A percentile compares a stretch with the other conserved stretches of the same genome.
phyloP scores from a whole-genome alignment of 2,888 invertebrate species.

The Tryphoninae sp. region DNA sequence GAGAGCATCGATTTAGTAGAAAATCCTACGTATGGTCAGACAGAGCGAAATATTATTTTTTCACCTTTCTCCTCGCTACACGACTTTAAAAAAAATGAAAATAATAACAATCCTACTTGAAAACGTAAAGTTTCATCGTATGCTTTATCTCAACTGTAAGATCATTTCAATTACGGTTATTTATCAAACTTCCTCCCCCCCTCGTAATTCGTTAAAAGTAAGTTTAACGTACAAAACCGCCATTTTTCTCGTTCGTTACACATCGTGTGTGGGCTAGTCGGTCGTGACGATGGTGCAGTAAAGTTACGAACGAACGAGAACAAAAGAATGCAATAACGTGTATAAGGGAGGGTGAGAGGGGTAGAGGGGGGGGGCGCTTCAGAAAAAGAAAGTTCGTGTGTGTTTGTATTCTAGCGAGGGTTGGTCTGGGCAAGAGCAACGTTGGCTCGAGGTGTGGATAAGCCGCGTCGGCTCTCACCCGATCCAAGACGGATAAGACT shows the following conservation, averaged over 20 bases:
- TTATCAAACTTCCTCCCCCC: constrained; percentile 19
- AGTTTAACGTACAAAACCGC: constrained; percentile 12
- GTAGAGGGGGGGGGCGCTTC: neutral
- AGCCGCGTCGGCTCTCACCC: constrained; percentile 44
- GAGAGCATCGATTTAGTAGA: neutral
- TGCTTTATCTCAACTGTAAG: neutral
- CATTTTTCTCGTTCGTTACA: constrained; percentile 10
- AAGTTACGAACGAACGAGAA: constrained; percentile 8
- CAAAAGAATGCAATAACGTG: constrained; percentile 51
- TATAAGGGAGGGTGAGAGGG: neutral
- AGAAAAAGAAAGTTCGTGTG: neutral
- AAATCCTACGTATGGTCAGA: neutral
- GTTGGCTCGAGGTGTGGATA: constrained; percentile 47
- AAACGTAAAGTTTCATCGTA: neutral
- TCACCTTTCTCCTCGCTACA: neutral
- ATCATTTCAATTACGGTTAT: constrained; percentile 39
- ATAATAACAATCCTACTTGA: neutral
- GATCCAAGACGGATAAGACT: constrained; percentile 53
- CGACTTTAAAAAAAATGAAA: neutral
- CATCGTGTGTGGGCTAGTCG: neutral
- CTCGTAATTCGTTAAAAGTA: constrained; percentile 29
- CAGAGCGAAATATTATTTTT: neutral
- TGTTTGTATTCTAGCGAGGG: neutral
- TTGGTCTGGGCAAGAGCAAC: constrained; percentile 11
- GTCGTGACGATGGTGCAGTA: constrained; percentile 1